Evolutionary conservation across 2,113 vertebrate genomes (phyloP).

Genomic region (Tyrannus savana): DNA sequence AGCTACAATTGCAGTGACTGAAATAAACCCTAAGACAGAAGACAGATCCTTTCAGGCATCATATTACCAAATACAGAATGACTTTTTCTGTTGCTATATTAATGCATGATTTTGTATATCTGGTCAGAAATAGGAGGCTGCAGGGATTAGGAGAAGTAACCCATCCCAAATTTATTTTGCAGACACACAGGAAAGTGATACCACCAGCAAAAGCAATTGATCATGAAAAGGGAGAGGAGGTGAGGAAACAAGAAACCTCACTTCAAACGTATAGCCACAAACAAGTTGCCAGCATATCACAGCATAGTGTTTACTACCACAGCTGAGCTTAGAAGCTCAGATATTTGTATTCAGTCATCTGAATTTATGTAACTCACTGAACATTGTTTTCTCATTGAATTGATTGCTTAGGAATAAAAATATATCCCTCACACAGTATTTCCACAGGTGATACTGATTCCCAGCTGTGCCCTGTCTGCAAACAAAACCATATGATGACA

Average conservation of each 20-base stretch:
- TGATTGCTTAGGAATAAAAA: neutral
- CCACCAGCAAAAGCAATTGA: neutral
- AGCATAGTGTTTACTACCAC: neutral
- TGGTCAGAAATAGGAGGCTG: neutral
- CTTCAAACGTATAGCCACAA: neutral
- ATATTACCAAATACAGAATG: neutral
- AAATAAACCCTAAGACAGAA: neutral
- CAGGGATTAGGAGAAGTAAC: neutral
- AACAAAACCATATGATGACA: slow-evolving; percentile 44
- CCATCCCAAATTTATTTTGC: neutral
- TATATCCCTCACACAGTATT: neutral
- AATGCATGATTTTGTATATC: neutral
- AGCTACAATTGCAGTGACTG: neutral
- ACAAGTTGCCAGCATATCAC: neutral
- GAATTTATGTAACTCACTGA: neutral
- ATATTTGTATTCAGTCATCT: neutral
- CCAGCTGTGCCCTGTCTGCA: slow-evolving; percentile 68
- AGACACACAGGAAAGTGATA: neutral
- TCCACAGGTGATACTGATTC: slow-evolving; percentile 54
- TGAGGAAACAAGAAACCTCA: neutral
- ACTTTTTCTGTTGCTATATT: neutral
- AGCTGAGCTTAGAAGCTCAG: neutral
- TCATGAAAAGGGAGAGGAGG: neutral
- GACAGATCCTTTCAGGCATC: neutral
- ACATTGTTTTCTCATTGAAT: slow-evolving; percentile 47